phyloP scores from a whole-genome alignment of 2,797 vertebrate species.

The Crenichthys baileyi region DNA sequence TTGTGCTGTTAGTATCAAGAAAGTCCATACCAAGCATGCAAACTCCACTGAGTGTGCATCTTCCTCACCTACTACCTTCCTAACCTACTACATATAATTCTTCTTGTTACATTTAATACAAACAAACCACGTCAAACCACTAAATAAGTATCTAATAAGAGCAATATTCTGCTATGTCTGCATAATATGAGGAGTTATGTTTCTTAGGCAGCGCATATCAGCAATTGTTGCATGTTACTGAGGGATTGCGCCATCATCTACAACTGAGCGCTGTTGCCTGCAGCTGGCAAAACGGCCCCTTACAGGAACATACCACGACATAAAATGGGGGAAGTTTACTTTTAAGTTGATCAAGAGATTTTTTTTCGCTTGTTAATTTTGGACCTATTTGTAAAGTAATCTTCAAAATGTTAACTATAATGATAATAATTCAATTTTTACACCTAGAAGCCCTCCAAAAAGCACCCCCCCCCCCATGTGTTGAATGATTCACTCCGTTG shows the following conservation, averaged over 20 bases:
- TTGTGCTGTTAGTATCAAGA: conserved; percentile 28
- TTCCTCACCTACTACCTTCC: too few species aligned
- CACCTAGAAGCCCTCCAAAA: not conserved
- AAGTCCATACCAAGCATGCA: conserved; percentile 50
- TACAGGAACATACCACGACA: conserved; percentile 36
- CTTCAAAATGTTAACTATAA: too few species aligned
- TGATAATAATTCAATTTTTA: not conserved
- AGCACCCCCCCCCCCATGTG: not conserved
- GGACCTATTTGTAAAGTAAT: not conserved
- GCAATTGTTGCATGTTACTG: conserved; percentile 9
- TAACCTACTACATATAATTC: too few species aligned
- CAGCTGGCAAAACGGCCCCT: conserved; percentile 51
- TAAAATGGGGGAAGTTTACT: not conserved
- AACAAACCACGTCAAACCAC: not conserved
- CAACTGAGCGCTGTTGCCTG: conserved; percentile 28
- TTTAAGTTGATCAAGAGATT: not conserved
- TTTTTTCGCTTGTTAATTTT: not conserved
- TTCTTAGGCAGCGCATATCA: not conserved
- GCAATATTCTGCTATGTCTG: not conserved
- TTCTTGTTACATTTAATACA: not conserved
- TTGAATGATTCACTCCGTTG: conserved; percentile 77
- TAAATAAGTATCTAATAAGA: not conserved
- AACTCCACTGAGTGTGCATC: not conserved
- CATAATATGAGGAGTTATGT: not conserved
- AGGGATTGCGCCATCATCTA: conserved; percentile 58